Evolutionary conservation across 2,113 vertebrate genomes (phyloP), one percentile per base, ranked within the genome.

Genomic region (Recurvirostra avosetta): DNA sequence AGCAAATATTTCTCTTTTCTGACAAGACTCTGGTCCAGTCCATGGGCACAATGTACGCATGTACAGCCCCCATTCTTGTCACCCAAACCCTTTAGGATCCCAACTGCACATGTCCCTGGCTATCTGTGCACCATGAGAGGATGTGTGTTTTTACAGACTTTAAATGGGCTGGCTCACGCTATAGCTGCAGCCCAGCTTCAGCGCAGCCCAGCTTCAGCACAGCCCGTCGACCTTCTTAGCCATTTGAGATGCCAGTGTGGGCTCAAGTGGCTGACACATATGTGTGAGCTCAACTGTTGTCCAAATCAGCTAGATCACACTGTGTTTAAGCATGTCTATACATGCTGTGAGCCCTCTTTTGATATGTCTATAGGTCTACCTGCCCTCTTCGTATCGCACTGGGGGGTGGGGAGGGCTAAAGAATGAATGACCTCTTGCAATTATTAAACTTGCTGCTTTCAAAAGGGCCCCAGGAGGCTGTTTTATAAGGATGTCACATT

Each of bases 61-160:
- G 12, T 27, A 17, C 1, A 95, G 17, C 17, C 17, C 6, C 8
- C 19, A 17, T 16, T 67, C 52, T 59, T 83, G 43, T 8, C 18
- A 58, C 36, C 6, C 3, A 7, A 52, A 2, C 7, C 36, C 7
- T 50, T 59, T 66, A 49, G 29, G 66, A 47, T 75, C 15, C 9
- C 23, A 68, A 1, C 18, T 52, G 38, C 32, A 21, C 0, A 0
- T 5, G 29, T 56, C 45, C 36, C 21, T 49, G 32, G 19, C 21
- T 72, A 16, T 7, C 12, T 15, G 5, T 43, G 27, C 47, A 41
- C 7, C 15, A 11, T 6, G 47, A 58, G 16, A 49, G 11, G 11
- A 13, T 36, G 18, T n/a, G 20, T 36, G 11, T 56, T 80, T 91
- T 76, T 50, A 65, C 15, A n/a, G 43, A 10, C 14, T 75, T 53